Evolutionary conservation across 2,888 invertebrate genomes (phyloP).

Genomic region (Drosophila mayaguana): DNA sequence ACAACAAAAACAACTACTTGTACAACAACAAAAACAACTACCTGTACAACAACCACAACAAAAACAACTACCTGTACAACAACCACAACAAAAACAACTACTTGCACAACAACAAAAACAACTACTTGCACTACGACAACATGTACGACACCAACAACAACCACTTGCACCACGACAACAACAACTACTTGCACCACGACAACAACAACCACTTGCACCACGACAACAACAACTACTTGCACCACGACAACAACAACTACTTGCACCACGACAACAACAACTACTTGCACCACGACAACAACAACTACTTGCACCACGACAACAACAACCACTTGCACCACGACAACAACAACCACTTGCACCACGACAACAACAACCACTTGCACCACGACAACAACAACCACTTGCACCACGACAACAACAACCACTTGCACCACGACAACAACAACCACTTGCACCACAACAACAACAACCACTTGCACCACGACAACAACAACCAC

Average conservation of each 20-base stretch:
- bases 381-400: conserved; percentile 15
- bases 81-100: conserved; percentile 5
- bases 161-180: conserved; percentile 2
- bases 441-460: conserved; percentile 7
- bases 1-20: no score
- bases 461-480: conserved; percentile 24
- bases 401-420: conserved; percentile 12
- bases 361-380: conserved; percentile 13
- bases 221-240: conserved; percentile 19
- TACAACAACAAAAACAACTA: conserved; percentile 11
- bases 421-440: conserved; percentile 28
- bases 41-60: background rate
- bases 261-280: conserved; percentile 25
- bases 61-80: no score
- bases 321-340: conserved; percentile 8
- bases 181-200: conserved; percentile 3
- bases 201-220: conserved; percentile 23
- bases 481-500: conserved; percentile 28
- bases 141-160: background rate
- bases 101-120: conserved; percentile 13
- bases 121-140: conserved; percentile 12
- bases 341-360: conserved; percentile 18
- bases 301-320: conserved; percentile 12
- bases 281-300: conserved; percentile 1
- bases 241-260: background rate